Base-by-base conservation (phyloP, 2,888 invertebrate species). In the Hirtodrosophila confusa region DNA sequence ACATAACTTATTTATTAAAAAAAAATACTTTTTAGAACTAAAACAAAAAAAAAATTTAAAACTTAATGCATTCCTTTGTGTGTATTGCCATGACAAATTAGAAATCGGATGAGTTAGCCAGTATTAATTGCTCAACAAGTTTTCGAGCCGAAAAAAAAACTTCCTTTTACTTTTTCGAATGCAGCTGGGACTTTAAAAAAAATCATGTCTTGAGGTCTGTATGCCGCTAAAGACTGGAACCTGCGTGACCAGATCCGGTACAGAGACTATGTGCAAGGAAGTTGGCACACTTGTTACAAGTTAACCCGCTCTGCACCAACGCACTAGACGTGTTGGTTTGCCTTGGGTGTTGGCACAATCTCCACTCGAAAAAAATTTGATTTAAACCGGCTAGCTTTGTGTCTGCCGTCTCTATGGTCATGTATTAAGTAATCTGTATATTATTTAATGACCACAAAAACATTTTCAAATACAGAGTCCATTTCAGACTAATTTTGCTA, bases 171-270 rank as follows among this genome's bases (percentile, higher is more conserved):
- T 80, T 83, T 75, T 83, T 45, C 57, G 44, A 31, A 6, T 36
- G 50, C 68, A 45, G 48, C 64, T 33, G 35, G 17, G 17, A 17
- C 17, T 17, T 17, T 17, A 17, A 17, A 2, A 17, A 62, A 64
- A 68, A 83, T 80, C 84, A 75, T 84, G 80, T 80, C 80, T 80
- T 63, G 72, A 72, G 80, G 80, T 83, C 80, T 80, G 54, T 80
- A 61, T 69, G 75, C 75, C 78, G 56, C 11, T 41, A 45, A 17
- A 31, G 35, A 12, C 29, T 57, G 53, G 48, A 79, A 79, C 79
- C 67, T 58, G 78, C 77, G 62, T 73, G 76, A 78, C 78, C 70
- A 70, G 76, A 61, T 76, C 53, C 39, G 23, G 39, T 44, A 41
- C 60, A 37, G 33, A 33, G 53, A 67, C 75, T 75, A 72, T 75